A percentile compares a stretch with the other conserved stretches of the same genome.
phyloP scores from a whole-genome alignment of 92 coral and sea anemone genomes.

The Epizoanthus rinbou region DNA sequence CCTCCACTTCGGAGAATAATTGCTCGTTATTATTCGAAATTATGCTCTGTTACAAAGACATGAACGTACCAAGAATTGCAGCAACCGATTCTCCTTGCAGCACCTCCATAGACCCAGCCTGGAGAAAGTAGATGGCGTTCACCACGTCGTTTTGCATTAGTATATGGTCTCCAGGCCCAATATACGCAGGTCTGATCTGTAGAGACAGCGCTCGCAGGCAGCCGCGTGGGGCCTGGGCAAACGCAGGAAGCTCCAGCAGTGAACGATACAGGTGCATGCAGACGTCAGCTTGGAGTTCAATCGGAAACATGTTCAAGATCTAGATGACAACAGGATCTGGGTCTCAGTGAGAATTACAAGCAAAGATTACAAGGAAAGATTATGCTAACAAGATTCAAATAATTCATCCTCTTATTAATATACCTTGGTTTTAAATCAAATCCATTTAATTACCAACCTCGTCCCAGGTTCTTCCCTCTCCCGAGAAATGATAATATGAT shows the following conservation, averaged over 20 bases:
- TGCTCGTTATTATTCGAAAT: not conserved
- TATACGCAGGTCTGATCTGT: conserved; percentile 75
- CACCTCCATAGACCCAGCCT: conserved; percentile 88
- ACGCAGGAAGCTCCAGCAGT: conserved; percentile 70
- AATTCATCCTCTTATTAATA: too few relatives aligned
- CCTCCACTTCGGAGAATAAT: too few relatives aligned
- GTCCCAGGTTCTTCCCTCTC: too few relatives aligned
- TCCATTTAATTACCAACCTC: too few relatives aligned
- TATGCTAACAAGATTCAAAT: too few relatives aligned
- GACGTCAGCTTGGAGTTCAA: conserved; percentile 85
- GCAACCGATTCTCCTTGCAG: conserved; percentile 92
- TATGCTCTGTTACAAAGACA: not conserved
- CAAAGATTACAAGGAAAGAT: too few relatives aligned
- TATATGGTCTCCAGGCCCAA: conserved; percentile 86
- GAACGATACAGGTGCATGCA: conserved; percentile 86
- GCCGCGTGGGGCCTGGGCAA: conserved; percentile 87
- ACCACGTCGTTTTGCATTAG: conserved; percentile 81
- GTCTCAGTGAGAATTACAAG: not conserved
- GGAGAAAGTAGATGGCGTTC: conserved; percentile 77
- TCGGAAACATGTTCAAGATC: conserved; percentile 82
- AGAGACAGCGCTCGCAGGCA: conserved; percentile 77
- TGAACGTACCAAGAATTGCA: conserved; percentile 76
- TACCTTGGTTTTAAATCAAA: too few relatives aligned
- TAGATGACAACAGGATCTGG: conserved; percentile 21
- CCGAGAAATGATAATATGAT: too few relatives aligned